Conservation (phyloP, 2,797 vertebrate genomes). For the Moxostoma hubbsi region DNA sequence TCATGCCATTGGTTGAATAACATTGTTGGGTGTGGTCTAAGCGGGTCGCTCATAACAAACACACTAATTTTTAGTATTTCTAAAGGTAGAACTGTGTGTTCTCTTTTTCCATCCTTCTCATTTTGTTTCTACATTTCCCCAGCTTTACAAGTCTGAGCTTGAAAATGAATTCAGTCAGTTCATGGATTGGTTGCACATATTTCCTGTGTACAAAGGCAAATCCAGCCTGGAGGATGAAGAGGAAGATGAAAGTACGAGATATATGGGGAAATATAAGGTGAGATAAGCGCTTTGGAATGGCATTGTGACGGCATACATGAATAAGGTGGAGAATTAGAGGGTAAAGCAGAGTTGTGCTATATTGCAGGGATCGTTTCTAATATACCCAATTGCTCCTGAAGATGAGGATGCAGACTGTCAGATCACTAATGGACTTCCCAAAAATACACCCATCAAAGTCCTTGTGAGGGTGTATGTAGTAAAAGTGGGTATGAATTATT, state of each 20-base stretch:
- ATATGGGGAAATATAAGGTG: constrained; percentile 95
- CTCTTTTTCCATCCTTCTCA: neutral
- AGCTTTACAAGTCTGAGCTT: constrained; percentile 87
- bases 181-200: constrained; percentile 90
- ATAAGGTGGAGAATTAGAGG: neutral
- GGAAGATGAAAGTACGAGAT: constrained; percentile 81
- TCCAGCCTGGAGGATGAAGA: constrained; percentile 82
- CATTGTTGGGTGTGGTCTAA: no score
- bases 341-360: constrained; percentile 1
- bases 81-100: no score
- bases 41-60: no score
- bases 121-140: constrained; percentile 33
- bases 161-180: constrained; percentile 90
- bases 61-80: neutral
- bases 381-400: constrained; percentile 82
- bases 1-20: no score
- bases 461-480: constrained; percentile 88
- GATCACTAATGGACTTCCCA: constrained; percentile 85
- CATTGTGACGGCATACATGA: constrained; percentile 1
- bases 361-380: constrained; percentile 87
- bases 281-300: neutral
- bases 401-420: constrained; percentile 68
- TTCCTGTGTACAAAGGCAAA: constrained; percentile 85
- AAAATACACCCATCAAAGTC: constrained; percentile 88
- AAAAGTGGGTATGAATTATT: constrained; percentile 77